phyloP scores from a whole-genome alignment of 2,113 vertebrate species.

The Oriolus oriolus region DNA sequence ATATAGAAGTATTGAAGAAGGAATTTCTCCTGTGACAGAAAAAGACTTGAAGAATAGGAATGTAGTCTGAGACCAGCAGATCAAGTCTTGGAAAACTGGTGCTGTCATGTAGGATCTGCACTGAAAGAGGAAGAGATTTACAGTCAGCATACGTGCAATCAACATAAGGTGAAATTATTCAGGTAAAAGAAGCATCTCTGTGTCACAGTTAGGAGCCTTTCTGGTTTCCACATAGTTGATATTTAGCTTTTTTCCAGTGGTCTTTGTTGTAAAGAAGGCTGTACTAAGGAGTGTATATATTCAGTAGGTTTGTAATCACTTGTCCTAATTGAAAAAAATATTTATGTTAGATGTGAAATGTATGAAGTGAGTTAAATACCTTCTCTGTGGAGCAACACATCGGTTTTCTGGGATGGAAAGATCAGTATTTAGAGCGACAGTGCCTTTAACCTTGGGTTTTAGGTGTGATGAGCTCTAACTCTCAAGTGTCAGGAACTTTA shows the following conservation, averaged over 20 bases:
- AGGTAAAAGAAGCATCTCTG: background rate
- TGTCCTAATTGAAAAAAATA: background rate
- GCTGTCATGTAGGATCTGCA: background rate
- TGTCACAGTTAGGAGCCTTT: background rate
- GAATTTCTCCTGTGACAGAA: background rate
- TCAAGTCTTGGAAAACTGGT: constrained; percentile 11
- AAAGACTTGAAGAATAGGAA: constrained; percentile 7
- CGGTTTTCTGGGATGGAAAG: background rate
- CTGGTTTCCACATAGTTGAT: background rate
- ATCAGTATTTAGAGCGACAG: background rate
- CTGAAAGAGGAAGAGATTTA: constrained; percentile 27
- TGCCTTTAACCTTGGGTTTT: background rate
- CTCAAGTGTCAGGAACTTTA: background rate
- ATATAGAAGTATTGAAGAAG: constrained; percentile 30
- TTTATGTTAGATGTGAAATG: background rate
- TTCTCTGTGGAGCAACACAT: background rate
- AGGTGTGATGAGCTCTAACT: background rate
- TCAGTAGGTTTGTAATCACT: background rate
- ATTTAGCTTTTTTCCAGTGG: background rate
- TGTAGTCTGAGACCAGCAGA: background rate
- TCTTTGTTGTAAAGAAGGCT: background rate
- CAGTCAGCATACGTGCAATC: background rate
- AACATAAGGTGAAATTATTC: background rate
- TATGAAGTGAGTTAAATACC: background rate
- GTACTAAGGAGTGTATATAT: background rate